Evolutionary conservation across 2,797 vertebrate species (phyloP), one percentile per base, ranked within the genome.

Genomic region (Coregonus sp.): DNA sequence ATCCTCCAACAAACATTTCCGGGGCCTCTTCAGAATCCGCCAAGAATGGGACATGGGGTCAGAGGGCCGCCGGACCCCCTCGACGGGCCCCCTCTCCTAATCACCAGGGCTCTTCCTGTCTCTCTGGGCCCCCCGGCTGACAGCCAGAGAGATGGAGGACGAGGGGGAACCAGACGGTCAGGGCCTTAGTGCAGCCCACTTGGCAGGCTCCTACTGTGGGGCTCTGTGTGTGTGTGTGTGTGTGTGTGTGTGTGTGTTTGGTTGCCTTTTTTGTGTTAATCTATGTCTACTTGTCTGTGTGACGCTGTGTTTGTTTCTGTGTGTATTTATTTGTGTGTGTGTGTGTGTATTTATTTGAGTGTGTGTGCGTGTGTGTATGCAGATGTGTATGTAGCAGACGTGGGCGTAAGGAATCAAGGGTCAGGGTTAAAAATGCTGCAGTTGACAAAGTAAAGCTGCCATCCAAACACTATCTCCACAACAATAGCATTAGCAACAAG

Each of bases 101-200:
- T 92, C 91, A 88, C 80, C 84, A 88, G 84, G 81, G 82, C 83
- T 88, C 86, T 91, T 93, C 92, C 90, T 91, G 90, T 85, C 77
- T 80, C 83, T n/a, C 47, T 9, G 5, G 40, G 78, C 79, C 69
- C 47, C 4, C 70, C 76, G 70, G 72, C 69, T 82, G 90, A 90
- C 89, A 85, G 88, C 89, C 77, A 73, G 81, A 81, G 81, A 86
- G 84, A 78, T 73, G 82, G 78, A 79, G 40, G 40, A 47, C 9
- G 40, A 47, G 40, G 40, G 40, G 40, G 77, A 80, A 78, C 52
- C 47, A 15, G 56, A 72, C 85, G 89, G 91, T 93, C 92, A 91
- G 1, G 75, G 83, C 86, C 85, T 90, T 74, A 40, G 83, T 51
- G 6, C 74, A 87, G 82, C 59, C 87, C 86, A 84, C 86, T 89